Evolutionary conservation across 2,797 vertebrate species (phyloP).

Genomic region (Xyrichtys novacula): DNA sequence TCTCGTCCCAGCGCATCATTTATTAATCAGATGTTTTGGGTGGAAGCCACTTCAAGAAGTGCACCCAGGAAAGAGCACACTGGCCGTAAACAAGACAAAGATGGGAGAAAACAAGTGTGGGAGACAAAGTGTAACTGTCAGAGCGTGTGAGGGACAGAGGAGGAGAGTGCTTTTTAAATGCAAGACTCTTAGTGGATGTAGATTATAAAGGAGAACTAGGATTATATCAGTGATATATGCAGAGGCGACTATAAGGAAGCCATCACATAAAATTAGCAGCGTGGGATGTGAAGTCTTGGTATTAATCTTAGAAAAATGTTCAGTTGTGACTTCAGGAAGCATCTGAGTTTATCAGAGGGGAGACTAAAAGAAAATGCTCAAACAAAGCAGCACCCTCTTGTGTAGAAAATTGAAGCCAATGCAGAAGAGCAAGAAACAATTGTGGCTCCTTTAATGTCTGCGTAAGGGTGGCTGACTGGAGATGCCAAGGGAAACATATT

Average conservation of each 20-base stretch:
- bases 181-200: slow-evolving; percentile 57
- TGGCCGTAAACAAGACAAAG: slow-evolving; percentile 84
- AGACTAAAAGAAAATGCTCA: not conserved
- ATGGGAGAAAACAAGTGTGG: slow-evolving; percentile 59
- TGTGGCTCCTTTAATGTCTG: no score
- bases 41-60: slow-evolving; percentile 92
- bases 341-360: not conserved
- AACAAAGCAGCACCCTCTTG: not conserved
- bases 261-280: slow-evolving; percentile 45
- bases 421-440: no score
- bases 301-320: slow-evolving; percentile 16
- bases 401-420: no score
- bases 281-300: slow-evolving; percentile 36
- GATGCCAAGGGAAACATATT: no score
- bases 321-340: not conserved
- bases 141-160: slow-evolving; percentile 86
- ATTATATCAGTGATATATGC: slow-evolving; percentile 89
- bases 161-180: slow-evolving; percentile 57
- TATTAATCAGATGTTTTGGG: slow-evolving; percentile 96
- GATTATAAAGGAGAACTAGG: slow-evolving; percentile 81
- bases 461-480: no score
- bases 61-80: slow-evolving; percentile 89
- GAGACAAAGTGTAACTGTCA: slow-evolving; percentile 88
- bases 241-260: slow-evolving; percentile 67
- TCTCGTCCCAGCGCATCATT: slow-evolving; percentile 85